These are phyloP conservation scores for Lycocerus yunnanus DNA, from an alignment of 2,888 invertebrate species.

Conservation along the genomic window DNA sequence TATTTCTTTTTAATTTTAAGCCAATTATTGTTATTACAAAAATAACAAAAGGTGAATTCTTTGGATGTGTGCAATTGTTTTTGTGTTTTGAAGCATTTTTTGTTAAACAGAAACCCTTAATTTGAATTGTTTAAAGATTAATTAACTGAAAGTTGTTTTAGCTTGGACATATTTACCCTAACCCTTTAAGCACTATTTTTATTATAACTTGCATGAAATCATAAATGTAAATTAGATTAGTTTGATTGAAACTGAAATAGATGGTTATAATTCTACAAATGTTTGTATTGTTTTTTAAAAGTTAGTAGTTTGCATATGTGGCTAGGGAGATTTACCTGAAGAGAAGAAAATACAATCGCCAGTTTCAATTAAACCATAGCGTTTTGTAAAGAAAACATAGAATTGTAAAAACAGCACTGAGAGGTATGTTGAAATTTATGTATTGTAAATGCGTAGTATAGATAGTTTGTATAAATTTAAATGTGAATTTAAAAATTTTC, in stretches of 20 bases:
- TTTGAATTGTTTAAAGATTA: not conserved
- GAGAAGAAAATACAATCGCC: not conserved
- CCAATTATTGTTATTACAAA: not conserved
- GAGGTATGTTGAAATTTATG: not conserved
- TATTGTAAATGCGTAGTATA: not conserved
- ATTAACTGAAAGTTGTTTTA: not conserved
- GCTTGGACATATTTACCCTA: not conserved
- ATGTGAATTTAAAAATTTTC: not conserved
- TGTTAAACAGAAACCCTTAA: not conserved
- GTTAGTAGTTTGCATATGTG: not conserved
- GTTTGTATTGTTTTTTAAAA: not conserved
- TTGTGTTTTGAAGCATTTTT: not conserved
- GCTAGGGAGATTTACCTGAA: not conserved
- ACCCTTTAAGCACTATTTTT: not conserved
- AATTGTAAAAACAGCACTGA: not conserved
- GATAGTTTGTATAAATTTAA: not conserved
- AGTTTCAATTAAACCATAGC: not conserved
- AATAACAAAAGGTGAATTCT: not conserved
- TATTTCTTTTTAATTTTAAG: not conserved
- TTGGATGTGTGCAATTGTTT: not conserved
- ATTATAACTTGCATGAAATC: not conserved
- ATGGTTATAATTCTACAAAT: not conserved
- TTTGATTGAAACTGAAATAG: not conserved
- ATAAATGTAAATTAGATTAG: not conserved
- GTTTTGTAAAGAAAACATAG: not conserved